phyloP scores from a whole-genome alignment of 2,888 invertebrate genomes.

The Drosophila putrida region DNA sequence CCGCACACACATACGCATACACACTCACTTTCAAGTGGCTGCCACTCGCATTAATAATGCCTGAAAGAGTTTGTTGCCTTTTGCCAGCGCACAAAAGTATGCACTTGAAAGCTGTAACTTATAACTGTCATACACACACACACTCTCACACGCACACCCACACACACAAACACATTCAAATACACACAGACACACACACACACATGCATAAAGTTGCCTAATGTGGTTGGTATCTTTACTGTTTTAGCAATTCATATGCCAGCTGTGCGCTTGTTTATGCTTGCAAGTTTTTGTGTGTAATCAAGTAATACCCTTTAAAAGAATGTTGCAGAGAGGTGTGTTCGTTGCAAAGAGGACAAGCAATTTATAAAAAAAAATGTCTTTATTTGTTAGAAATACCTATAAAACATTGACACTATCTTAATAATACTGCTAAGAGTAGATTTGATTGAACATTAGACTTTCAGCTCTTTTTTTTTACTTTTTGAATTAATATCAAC shows the following conservation, averaged over 20 bases:
- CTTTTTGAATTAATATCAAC: too few relatives aligned
- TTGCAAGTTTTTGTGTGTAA: conserved; percentile 60
- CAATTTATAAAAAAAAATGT: too few relatives aligned
- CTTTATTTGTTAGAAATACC: too few relatives aligned
- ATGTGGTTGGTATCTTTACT: conserved; percentile 68
- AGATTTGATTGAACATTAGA: too few relatives aligned
- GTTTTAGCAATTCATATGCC: conserved; percentile 67
- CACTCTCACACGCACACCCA: conserved; percentile 1
- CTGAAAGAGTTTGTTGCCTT: conserved; percentile 58
- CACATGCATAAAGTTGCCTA: conserved; percentile 57
- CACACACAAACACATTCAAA: not conserved
- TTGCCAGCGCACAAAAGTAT: conserved; percentile 58
- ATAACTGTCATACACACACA: conserved; percentile 42
- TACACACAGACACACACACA: conserved; percentile 18
- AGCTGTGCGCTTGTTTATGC: conserved; percentile 71
- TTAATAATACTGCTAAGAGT: too few relatives aligned
- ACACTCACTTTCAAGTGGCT: conserved; percentile 46
- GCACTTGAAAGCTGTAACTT: conserved; percentile 62
- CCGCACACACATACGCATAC: conserved; percentile 6
- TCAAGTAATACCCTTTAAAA: conserved; percentile 45
- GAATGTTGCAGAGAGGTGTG: conserved; percentile 1
- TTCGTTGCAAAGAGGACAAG: not conserved
- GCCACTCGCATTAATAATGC: conserved; percentile 69
- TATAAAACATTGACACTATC: too few relatives aligned
- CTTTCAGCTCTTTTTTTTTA: too few relatives aligned